These are phyloP conservation scores for Cyprinodon diabolis DNA, from an alignment of 2,797 vertebrate species.

Conservation along the genomic window DNA sequence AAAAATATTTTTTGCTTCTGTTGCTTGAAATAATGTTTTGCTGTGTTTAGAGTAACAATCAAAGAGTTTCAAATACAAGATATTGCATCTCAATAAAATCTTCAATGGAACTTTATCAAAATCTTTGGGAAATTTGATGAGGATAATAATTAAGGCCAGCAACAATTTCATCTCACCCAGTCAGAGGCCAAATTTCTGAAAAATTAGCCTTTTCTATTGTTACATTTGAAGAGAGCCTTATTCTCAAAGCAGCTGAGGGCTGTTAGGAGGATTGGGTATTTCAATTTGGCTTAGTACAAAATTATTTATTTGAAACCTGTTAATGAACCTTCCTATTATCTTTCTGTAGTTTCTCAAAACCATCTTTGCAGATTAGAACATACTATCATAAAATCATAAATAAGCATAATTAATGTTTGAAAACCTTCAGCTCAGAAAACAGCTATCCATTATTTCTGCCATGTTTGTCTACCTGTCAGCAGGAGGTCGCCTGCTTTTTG, in stretches of 20 bases:
- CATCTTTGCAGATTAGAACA: not conserved
- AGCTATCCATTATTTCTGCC: conserved; percentile 24
- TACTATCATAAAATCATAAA: not conserved
- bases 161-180: too few relatives aligned
- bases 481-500: conserved; percentile 55
- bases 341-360: not conserved
- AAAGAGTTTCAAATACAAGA: too few relatives aligned
- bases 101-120: too few relatives aligned
- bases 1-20: too few relatives aligned
- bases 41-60: too few relatives aligned
- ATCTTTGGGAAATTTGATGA: too few relatives aligned
- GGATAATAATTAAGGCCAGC: too few relatives aligned
- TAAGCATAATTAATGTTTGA: not conserved
- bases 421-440: conserved; percentile 22
- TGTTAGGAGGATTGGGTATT: not conserved
- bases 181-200: too few relatives aligned
- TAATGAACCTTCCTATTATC: not conserved
- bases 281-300: not conserved
- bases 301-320: not conserved
- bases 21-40: too few relatives aligned
- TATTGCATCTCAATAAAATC: too few relatives aligned
- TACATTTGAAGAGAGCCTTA: too few relatives aligned
- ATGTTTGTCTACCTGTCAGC: conserved; percentile 23
- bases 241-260: not conserved
- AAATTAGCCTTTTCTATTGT: too few relatives aligned